Conservation (phyloP, 2,888 invertebrate genomes). For the Entomobrya proxima region DNA sequence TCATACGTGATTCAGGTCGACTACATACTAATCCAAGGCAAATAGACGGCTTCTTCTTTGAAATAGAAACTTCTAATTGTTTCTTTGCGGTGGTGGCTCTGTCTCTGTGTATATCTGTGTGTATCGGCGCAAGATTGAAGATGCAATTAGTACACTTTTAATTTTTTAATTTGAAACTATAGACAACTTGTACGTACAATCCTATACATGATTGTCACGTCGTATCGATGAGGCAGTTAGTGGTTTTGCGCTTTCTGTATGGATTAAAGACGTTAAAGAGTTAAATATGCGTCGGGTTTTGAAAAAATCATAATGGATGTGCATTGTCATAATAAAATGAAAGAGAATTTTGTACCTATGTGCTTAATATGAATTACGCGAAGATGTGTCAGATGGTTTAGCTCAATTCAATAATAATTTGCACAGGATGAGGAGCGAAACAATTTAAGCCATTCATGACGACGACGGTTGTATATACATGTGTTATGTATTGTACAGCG, state of each 20-base stretch:
- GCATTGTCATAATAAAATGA: conserved; percentile 36
- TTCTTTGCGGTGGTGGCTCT: conserved; percentile 32
- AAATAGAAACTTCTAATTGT: conserved; percentile 1
- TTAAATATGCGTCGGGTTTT: neutral
- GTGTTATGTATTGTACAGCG: neutral
- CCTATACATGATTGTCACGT: conserved; percentile 2
- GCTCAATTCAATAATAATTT: conserved; percentile 42
- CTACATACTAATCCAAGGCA: conserved; percentile 16
- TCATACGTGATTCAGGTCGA: conserved; percentile 68
- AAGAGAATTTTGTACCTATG: neutral
- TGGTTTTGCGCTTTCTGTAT: neutral
- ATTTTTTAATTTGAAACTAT: conserved; percentile 35
- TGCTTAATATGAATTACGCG: conserved; percentile 1
- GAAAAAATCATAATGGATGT: too few relatives aligned
- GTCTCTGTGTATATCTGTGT: neutral
- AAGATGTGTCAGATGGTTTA: conserved; percentile 31
- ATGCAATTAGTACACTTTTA: neutral
- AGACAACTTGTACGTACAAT: conserved; percentile 25
- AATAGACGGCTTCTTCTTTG: neutral
- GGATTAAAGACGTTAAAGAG: neutral
- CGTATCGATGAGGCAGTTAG: neutral
- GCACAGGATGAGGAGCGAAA: conserved; percentile 16
- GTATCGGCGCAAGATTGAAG: neutral
- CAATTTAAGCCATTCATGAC: neutral
- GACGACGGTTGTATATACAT: neutral